Evolutionary conservation across 2,888 invertebrate species (phyloP), one percentile per base, ranked within the genome.

Genomic region (Orchesellides sinensis): DNA sequence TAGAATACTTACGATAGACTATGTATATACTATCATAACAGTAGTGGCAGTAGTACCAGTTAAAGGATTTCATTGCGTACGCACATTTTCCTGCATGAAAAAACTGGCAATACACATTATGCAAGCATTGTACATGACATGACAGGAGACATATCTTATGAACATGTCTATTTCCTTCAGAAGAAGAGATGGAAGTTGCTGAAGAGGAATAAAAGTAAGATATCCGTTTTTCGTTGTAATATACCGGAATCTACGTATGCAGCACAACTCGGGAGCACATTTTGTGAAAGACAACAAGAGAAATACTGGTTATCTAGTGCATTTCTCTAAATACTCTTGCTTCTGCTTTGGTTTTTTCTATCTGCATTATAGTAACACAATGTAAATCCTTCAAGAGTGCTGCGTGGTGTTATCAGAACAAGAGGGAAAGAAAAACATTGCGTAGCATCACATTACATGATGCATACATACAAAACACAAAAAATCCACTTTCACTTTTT

Each of bases 401-500:
- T 54, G 14, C 5, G 25, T 23, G 21, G 25, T 23, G 25, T 23
- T 17, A 52, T 6, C 27, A 27, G 52, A 52, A 52, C 47, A n/a
- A 10, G 32, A 32, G 5, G 25, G n/a, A n/a, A n/a, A 29, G 10
- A 29, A 49, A 21, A 49, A 49, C 17, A 49, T 23, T 2, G 1
- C 27, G 59, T 59, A 29, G 59, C 59, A 59, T 59, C 59, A 21
- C 32, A 59, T 59, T 59, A 59, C 32, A 59, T 59, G 59, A 29
- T 59, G 59, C 59, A 59, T 59, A 29, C 17, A 40, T 59, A 72
- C n/a, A n/a, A n/a, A 40, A 52, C 29, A 29, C 12, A n/a, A 32
- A 56, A 65, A 74, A 74, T 74, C 74, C 35, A 74, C 74, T 74
- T 74, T 74, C 74, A 74, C 74, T 74, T 65, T 25, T 54, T 74